phyloP scores from a whole-genome alignment of 2,888 invertebrate species.

The Andricus quercusramuli region DNA sequence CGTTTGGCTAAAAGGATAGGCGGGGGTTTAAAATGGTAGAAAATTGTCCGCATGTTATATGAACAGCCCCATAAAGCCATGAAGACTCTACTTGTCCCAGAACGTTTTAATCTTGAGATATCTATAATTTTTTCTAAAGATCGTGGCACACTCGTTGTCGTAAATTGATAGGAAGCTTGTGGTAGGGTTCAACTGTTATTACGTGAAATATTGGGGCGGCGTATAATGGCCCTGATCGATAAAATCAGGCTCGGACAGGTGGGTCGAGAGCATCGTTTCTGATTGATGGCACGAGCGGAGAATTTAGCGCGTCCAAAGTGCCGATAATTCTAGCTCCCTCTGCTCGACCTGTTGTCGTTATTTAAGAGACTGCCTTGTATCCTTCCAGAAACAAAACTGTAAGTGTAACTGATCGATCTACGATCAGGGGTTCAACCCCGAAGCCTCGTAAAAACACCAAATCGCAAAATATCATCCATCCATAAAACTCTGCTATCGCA shows the following conservation, averaged over 20 bases:
- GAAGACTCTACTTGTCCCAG: neutral
- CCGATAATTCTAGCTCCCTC: constrained; percentile 67
- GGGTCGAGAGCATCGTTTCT: constrained; percentile 62
- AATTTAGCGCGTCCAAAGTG: constrained; percentile 71
- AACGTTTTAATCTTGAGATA: neutral
- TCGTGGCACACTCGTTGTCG: neutral
- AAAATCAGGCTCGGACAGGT: constrained; percentile 67
- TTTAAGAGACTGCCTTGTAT: constrained; percentile 59
- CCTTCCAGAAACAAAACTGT: constrained; percentile 35
- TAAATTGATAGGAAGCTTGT: neutral
- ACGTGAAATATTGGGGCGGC: constrained; percentile 55
- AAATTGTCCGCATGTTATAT: no score
- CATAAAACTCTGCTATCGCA: neutral
- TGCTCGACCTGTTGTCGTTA: constrained; percentile 60
- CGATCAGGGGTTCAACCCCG: constrained; percentile 14
- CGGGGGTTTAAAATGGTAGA: no score
- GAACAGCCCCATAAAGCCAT: no score
- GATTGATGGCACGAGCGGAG: constrained; percentile 69
- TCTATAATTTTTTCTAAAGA: neutral
- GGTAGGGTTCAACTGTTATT: constrained; percentile 54
- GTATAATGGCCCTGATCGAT: constrained; percentile 61
- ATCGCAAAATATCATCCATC: constrained; percentile 15
- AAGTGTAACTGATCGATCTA: constrained; percentile 36
- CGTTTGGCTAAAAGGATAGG: no score
- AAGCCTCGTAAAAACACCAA: constrained; percentile 15